These are phyloP conservation scores for Podiceps cristatus DNA, from an alignment of 2,113 vertebrate genomes.

Conservation along the genomic window DNA sequence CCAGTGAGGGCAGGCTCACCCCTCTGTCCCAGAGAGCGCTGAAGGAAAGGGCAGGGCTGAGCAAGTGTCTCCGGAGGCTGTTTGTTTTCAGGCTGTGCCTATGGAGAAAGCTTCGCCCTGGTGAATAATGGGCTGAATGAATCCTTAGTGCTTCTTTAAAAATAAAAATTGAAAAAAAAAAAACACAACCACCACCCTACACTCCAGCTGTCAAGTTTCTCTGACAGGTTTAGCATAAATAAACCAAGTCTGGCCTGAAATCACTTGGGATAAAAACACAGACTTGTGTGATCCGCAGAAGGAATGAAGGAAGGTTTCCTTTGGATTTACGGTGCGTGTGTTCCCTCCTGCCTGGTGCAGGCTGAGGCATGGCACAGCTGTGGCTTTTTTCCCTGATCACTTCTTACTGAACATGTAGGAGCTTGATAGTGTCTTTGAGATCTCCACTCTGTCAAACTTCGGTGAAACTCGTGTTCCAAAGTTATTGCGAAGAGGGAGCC, in stretches of 20 bases:
- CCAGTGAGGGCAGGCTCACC: not conserved
- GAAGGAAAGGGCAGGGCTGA: slow-evolving; percentile 3
- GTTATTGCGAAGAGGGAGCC: not conserved
- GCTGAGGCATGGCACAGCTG: not conserved
- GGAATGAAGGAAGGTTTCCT: not conserved
- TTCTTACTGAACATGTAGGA: not conserved
- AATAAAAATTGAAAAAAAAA: not conserved
- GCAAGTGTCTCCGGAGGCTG: fast-evolving
- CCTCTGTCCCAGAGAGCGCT: not conserved
- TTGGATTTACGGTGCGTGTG: fast-evolving
- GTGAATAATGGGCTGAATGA: not conserved
- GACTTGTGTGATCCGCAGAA: not conserved
- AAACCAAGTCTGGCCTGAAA: not conserved
- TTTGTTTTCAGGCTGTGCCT: not conserved
- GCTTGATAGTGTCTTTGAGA: not conserved
- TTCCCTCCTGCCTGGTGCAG: not conserved
- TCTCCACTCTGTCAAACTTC: not conserved
- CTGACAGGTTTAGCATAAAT: not conserved
- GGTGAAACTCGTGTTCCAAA: not conserved
- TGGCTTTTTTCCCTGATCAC: not conserved
- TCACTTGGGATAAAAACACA: not conserved
- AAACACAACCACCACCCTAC: fast-evolving
- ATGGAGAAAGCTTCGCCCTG: not conserved
- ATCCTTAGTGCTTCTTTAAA: not conserved
- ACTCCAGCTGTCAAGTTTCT: not conserved